These are phyloP conservation scores for Oreochromis aureus DNA, from an alignment of 2,113 vertebrate genomes.

Conservation along the genomic window DNA sequence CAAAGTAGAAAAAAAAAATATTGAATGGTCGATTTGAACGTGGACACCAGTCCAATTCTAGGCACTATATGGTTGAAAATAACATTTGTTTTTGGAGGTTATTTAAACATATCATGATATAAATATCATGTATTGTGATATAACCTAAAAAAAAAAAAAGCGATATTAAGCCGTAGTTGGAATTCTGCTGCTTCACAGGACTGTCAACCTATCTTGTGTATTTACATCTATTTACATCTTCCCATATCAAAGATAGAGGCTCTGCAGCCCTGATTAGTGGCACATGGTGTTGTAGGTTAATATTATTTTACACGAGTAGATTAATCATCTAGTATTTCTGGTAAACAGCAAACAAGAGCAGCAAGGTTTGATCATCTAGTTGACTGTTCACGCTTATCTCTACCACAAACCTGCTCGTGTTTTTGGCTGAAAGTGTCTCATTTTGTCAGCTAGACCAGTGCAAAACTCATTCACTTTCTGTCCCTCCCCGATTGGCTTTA, in stretches of 20 bases:
- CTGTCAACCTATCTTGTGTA: neutral
- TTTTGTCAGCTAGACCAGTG: neutral
- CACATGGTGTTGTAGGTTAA: neutral
- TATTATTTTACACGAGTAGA: neutral
- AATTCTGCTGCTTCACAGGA: neutral
- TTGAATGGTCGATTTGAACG: neutral
- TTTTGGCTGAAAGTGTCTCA: neutral
- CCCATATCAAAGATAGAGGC: neutral
- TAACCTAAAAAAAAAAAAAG: neutral
- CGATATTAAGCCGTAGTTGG: neutral
- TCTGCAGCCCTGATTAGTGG: neutral
- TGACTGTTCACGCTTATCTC: neutral
- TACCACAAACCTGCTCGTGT: neutral
- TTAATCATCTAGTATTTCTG: neutral
- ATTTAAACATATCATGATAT: neutral
- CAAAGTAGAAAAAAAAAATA: neutral
- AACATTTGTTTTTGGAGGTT: neutral
- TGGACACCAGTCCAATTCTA: neutral
- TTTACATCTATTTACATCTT: neutral
- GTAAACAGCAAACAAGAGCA: neutral
- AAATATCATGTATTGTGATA: accelerated
- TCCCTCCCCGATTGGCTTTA: neutral
- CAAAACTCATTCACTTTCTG: neutral
- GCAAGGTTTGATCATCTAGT: neutral
- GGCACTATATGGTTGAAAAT: neutral